Evolutionary conservation across 2,113 vertebrate genomes (phyloP).

Genomic region (Excalfactoria chinensis): DNA sequence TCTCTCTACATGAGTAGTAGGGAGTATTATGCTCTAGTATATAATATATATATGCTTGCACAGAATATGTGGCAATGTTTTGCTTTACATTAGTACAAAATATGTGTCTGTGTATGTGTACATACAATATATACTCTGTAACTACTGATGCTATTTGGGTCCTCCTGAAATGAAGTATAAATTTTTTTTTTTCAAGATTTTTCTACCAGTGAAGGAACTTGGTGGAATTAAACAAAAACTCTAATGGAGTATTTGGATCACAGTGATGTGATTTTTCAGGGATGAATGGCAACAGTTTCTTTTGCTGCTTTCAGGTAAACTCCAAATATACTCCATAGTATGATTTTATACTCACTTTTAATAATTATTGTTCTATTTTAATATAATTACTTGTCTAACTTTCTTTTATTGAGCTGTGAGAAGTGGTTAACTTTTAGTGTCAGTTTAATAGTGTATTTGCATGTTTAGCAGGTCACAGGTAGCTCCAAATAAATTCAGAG

Average conservation of each 20-base stretch:
- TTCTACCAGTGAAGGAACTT: not conserved
- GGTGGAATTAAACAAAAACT: not conserved
- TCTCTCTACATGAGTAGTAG: not conserved
- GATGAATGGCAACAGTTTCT: not conserved
- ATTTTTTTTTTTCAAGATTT: not conserved
- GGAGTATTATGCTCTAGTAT: not conserved
- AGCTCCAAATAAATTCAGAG: not conserved
- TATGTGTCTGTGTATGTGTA: not conserved
- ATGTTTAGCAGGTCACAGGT: not conserved
- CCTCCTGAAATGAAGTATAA: not conserved
- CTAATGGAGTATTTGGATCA: not conserved
- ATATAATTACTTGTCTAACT: not conserved
- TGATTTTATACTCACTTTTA: not conserved
- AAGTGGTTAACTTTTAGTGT: not conserved
- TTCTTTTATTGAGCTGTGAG: not conserved
- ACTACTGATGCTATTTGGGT: not conserved
- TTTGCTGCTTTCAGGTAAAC: not conserved
- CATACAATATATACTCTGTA: not conserved
- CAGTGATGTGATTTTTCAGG: not conserved
- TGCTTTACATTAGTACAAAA: not conserved
- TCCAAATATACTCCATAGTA: not conserved
- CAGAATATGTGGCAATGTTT: not conserved
- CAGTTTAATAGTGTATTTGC: not conserved
- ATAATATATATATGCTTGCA: not conserved
- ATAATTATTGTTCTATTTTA: not conserved